Conservation (phyloP, 2,888 invertebrate species). For the Odontomyia ornata region DNA sequence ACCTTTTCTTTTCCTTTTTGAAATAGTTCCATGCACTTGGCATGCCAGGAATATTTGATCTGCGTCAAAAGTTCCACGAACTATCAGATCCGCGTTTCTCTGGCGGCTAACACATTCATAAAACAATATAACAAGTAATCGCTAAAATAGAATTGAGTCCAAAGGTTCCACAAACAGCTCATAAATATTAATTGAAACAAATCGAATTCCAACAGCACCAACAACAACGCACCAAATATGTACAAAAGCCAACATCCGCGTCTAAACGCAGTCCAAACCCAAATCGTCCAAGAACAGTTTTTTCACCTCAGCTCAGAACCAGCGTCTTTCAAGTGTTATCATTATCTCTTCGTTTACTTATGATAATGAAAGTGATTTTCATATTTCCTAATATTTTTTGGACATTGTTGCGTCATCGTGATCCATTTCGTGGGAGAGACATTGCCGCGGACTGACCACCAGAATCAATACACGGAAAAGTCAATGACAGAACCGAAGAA, state of each 20-base stretch:
- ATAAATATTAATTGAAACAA: constrained; percentile 34
- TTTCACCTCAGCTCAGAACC: not conserved
- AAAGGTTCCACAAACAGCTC: constrained; percentile 2
- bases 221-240: not conserved
- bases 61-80: too few relatives aligned
- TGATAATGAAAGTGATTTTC: constrained; percentile 41
- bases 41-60: too few relatives aligned
- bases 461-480: not conserved
- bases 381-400: constrained; percentile 12
- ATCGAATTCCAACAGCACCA: not conserved
- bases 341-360: constrained; percentile 37
- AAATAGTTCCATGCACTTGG: too few relatives aligned
- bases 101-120: too few relatives aligned
- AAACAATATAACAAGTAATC: not conserved
- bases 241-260: not conserved
- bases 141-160: not conserved
- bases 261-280: not conserved
- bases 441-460: not conserved
- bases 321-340: constrained; percentile 17
- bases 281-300: not conserved
- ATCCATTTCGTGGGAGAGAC: constrained; percentile 17
- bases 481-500: not conserved
- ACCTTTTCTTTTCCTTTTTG: too few relatives aligned
- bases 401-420: not conserved
- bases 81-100: too few relatives aligned